phyloP scores from a whole-genome alignment of 2,888 invertebrate genomes.

The Coenonympha arcania region DNA sequence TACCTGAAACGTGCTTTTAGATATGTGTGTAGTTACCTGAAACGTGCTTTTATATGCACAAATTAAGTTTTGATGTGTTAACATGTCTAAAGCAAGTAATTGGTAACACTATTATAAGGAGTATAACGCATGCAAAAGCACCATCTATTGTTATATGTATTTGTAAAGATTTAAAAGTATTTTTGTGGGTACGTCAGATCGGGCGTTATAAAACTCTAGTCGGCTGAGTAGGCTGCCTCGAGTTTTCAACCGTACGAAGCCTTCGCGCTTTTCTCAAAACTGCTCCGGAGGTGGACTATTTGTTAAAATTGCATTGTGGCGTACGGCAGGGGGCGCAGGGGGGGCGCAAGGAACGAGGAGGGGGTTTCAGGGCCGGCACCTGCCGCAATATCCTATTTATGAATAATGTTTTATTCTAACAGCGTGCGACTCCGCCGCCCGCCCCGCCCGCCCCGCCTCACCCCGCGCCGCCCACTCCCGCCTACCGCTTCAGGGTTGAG shows the following conservation, averaged over 20 bases:
- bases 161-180: not conserved
- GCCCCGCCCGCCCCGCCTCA: conserved; percentile 22
- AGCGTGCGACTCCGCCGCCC: conserved; percentile 57
- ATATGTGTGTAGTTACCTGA: no score
- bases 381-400: conserved; percentile 72
- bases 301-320: conserved; percentile 34
- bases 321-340: conserved; percentile 27
- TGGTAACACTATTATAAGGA: no score
- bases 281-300: conserved; percentile 23
- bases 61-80: not conserved
- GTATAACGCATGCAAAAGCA: no score
- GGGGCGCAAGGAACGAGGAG: conserved; percentile 28
- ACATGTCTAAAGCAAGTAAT: no score
- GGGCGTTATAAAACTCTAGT: not conserved
- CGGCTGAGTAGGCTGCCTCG: not conserved
- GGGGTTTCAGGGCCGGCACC: conserved; percentile 37
- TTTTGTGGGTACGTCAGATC: no score
- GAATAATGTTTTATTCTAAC: conserved; percentile 74
- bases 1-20: no score
- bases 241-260: not conserved
- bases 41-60: no score
- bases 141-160: not conserved
- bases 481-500: conserved; percentile 17
- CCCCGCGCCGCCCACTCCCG: conserved; percentile 10
- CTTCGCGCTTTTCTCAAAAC: conserved; percentile 12